phyloP scores from a whole-genome alignment of 2,113 vertebrate genomes.

The Craseonycteris thonglongyai region DNA sequence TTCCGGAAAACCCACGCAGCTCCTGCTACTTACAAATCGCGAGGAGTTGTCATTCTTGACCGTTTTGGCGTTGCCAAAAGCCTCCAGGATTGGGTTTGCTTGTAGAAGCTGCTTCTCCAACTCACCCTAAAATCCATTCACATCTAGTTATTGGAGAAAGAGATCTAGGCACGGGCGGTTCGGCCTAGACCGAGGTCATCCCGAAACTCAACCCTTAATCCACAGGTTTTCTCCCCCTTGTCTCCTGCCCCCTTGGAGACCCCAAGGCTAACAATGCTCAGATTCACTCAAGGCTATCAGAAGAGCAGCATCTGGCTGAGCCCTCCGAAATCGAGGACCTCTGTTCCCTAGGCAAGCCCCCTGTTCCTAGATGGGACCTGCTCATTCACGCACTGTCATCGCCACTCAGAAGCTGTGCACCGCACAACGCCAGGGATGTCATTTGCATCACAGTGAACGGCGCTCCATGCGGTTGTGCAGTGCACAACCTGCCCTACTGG shows the following conservation, averaged over 20 bases:
- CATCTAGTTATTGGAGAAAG: conserved; percentile 64
- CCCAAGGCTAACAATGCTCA: fast-evolving
- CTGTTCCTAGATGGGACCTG: conserved; percentile 41
- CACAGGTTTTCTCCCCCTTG: not conserved
- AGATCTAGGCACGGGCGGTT: not conserved
- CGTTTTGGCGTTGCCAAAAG: conserved; percentile 98
- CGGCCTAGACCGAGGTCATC: not conserved
- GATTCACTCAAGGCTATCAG: not conserved
- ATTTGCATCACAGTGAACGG: not conserved
- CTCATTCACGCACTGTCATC: not conserved
- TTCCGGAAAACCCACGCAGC: not conserved
- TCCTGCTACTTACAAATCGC: conserved; percentile 90
- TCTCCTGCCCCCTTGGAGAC: not conserved
- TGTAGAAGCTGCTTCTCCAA: conserved; percentile 98
- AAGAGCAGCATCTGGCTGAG: not conserved
- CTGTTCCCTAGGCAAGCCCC: conserved; percentile 12
- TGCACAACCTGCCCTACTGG: not conserved
- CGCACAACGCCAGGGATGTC: fast-evolving
- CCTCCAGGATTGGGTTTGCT: conserved; percentile 98
- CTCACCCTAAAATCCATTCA: conserved; percentile 89
- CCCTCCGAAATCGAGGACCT: not conserved
- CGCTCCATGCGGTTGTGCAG: not conserved
- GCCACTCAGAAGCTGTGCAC: not conserved
- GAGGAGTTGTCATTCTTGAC: conserved; percentile 99
- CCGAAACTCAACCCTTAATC: not conserved